Evolutionary conservation across 1,140 invertebrate genomes (phyloP).

Genomic region (Chrysopa pallens): DNA sequence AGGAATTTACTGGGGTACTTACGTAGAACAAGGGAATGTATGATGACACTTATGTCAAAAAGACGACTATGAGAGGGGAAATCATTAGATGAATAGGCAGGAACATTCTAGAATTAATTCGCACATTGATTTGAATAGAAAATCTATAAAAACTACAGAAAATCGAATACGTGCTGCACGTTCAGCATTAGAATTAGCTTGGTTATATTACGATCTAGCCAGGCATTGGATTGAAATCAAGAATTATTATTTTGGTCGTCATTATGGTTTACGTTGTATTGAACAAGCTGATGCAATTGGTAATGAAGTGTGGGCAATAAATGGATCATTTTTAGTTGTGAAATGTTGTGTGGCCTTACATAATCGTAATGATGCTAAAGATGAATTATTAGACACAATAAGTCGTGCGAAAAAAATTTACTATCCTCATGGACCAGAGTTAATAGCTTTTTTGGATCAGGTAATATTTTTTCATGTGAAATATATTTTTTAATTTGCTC

Average conservation of each 20-base stretch:
- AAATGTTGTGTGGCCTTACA: not conserved
- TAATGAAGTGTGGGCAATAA: not conserved
- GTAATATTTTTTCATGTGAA: too few relatives aligned
- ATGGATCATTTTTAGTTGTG: not conserved
- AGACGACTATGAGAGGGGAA: too few relatives aligned
- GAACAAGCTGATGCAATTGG: not conserved
- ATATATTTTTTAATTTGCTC: too few relatives aligned
- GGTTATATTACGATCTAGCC: not conserved
- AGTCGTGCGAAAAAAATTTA: too few relatives aligned
- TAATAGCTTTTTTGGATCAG: too few relatives aligned
- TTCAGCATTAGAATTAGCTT: not conserved
- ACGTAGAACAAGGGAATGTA: too few relatives aligned
- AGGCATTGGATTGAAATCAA: not conserved
- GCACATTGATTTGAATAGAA: not conserved
- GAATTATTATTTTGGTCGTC: not conserved
- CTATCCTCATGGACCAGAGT: too few relatives aligned
- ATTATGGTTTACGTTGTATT: not conserved
- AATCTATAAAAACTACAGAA: not conserved
- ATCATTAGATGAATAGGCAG: too few relatives aligned
- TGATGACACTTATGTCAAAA: too few relatives aligned
- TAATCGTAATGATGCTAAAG: not conserved
- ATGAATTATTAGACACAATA: not conserved
- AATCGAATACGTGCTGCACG: not conserved
- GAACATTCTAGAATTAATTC: too few relatives aligned
- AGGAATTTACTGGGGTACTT: too few relatives aligned